phyloP scores from a whole-genome alignment of 2,113 vertebrate species.

The Hyperoodon ampullatus region DNA sequence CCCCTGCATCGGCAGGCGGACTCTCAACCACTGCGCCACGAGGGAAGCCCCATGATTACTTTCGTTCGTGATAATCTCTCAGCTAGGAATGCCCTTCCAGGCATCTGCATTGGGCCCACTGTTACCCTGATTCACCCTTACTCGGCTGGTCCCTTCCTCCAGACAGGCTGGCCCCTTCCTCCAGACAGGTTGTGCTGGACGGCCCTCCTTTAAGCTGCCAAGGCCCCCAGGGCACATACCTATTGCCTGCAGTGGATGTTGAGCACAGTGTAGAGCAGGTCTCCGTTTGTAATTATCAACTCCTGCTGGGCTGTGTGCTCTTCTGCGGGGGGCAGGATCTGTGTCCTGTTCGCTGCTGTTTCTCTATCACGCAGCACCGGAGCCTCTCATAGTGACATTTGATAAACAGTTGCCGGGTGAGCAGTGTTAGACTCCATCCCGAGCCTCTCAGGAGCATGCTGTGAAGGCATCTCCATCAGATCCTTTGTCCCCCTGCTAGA shows the following conservation, averaged over 20 bases:
- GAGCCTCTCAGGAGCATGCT: neutral
- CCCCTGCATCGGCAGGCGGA: too few species aligned
- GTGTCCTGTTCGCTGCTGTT: neutral
- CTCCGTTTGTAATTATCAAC: neutral
- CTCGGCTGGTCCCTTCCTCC: neutral
- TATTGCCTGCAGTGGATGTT: too few species aligned
- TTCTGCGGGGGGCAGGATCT: rapidly evolving
- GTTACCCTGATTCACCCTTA: neutral
- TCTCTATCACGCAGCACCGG: neutral
- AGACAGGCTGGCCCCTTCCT: neutral
- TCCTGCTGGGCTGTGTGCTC: rapidly evolving
- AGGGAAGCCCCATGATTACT: neutral
- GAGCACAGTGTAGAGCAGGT: neutral
- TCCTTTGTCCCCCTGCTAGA: neutral
- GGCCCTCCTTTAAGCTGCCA: neutral
- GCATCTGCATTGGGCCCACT: neutral
- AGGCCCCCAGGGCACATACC: neutral
- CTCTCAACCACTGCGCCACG: too few species aligned
- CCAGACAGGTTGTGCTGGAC: rapidly evolving
- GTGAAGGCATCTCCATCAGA: neutral
- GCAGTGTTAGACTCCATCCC: neutral
- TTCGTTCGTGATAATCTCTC: neutral
- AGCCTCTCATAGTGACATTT: neutral
- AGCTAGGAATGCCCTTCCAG: neutral
- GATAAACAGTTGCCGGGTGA: neutral